Percentiles rank a stretch among this genome's conserved stretches.
Conservation (phyloP, 1,140 invertebrate species). For the Pseudomyrmex dendroicus region DNA sequence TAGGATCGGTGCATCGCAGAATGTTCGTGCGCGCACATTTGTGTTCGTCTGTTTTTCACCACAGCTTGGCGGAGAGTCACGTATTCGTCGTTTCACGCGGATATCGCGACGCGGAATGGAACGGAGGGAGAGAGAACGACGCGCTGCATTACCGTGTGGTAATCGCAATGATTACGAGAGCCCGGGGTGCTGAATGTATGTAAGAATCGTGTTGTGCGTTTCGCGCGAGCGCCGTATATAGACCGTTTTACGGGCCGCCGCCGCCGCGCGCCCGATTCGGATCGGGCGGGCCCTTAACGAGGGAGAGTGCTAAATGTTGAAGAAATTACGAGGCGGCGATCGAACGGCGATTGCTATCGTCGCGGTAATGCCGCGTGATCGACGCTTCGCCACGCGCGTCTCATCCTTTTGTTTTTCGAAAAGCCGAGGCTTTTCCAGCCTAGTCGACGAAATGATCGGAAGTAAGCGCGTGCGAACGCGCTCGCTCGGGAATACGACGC, state of each 20-base stretch:
- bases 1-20: conserved; percentile 36
- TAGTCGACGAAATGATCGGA: conserved; percentile 30
- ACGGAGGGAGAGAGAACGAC: conserved; percentile 33
- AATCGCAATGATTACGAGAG: conserved; percentile 75
- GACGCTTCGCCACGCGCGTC: conserved; percentile 68
- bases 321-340: conserved; percentile 73
- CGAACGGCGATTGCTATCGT: conserved; percentile 59
- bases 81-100: conserved; percentile 36
- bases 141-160: conserved; percentile 63
- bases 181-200: conserved; percentile 62
- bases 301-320: conserved; percentile 70
- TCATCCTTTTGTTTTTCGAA: conserved; percentile 12
- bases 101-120: conserved; percentile 28
- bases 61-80: conserved; percentile 51
- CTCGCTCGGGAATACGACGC: conserved; percentile 20
- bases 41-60: not conserved
- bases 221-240: conserved; percentile 65
- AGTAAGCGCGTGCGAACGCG: conserved; percentile 34
- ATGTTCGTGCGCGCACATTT: not conserved
- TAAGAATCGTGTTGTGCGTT: conserved; percentile 69
- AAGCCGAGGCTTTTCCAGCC: conserved; percentile 33
- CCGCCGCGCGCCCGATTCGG: conserved; percentile 43
- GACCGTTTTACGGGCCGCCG: conserved; percentile 63
- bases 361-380: conserved; percentile 65
- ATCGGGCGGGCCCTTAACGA: conserved; percentile 50